phyloP scores from a whole-genome alignment of 1,140 invertebrate species.

The Pseudobourletiella spinata region DNA sequence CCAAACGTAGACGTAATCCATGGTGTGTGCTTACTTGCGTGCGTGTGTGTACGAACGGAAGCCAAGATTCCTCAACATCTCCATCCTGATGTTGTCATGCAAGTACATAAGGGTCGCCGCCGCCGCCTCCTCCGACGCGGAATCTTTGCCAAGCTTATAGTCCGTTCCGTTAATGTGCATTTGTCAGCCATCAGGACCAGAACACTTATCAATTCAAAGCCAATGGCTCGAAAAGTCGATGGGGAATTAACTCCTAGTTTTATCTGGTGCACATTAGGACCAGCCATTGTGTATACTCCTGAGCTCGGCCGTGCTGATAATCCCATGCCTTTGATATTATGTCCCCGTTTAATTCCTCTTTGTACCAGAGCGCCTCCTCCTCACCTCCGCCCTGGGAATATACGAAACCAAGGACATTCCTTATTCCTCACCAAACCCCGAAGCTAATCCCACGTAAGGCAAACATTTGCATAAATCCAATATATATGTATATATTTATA shows the following conservation, averaged over 20 bases:
- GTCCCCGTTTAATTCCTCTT: neutral
- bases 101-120: too few relatives aligned
- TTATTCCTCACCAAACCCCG: neutral
- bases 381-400: too few relatives aligned
- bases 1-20: too few relatives aligned
- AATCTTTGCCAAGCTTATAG: too few relatives aligned
- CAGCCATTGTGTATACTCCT: neutral
- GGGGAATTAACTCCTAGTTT: conserved; percentile 5
- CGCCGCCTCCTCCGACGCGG: too few relatives aligned
- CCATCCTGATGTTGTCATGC: too few relatives aligned
- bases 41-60: too few relatives aligned
- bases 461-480: neutral
- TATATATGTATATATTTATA: neutral
- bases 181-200: neutral
- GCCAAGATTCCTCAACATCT: too few relatives aligned
- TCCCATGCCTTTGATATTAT: neutral
- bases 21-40: too few relatives aligned
- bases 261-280: neutral
- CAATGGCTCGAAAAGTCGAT: conserved; percentile 5
- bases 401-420: too few relatives aligned
- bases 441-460: neutral
- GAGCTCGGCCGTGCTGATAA: neutral
- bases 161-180: neutral
- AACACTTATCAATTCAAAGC: neutral
- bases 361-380: neutral